Base-by-base conservation (phyloP, 2,113 vertebrate species). In the Cygnus buccinator region DNA sequence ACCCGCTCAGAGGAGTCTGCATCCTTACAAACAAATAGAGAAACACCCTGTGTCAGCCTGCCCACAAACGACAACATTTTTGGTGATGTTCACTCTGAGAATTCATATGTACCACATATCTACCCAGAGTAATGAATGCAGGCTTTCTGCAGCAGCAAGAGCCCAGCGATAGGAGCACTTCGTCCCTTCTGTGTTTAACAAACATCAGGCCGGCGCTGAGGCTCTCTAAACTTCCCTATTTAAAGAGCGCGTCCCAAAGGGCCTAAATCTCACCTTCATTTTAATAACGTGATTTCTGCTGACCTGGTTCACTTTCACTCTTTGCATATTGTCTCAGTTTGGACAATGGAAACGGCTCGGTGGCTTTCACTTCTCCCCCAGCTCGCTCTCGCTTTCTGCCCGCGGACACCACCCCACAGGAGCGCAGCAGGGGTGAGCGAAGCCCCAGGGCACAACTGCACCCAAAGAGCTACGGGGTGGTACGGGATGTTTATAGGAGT, bases 1-100 rank as follows among this genome's bases (percentile, higher is more conserved):
- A 99, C 97, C 59, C 98, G 98, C 90, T 99, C 98, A 0, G 99
- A 99, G 43, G 98, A 98, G 57, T 99, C 98, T 1, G 98, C 98
- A 92, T 97, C 97, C 99, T 99, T 96, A 78, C 2, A 1, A 43
- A 91, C 0, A 13, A 93, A 78, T 3, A 82, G 59, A 94, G 70
- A 72, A 61, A 72, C 15, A 18, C 14, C 39, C 41, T 9, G 1
- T 57, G 25, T 67, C 72, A 90, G 9, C 46, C 59, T 19, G 8
- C 33, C 35, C 6, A 59, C 59, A 84, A 90, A 5, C 28, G 54
- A 44, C 22, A 20, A 21, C 8, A 18, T 11, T 25, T 21, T 22
- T 17, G 0, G 3, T 3, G 14, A 61, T 33, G 43, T 31, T 89
- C 1, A 2, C 2, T 5, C 0, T 22, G 21, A n/a, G 17, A 21